Percentiles rank a stretch among this genome's conserved stretches.
phyloP scores from a whole-genome alignment of 2,113 vertebrate species.

The Emydocephalus ijimae region DNA sequence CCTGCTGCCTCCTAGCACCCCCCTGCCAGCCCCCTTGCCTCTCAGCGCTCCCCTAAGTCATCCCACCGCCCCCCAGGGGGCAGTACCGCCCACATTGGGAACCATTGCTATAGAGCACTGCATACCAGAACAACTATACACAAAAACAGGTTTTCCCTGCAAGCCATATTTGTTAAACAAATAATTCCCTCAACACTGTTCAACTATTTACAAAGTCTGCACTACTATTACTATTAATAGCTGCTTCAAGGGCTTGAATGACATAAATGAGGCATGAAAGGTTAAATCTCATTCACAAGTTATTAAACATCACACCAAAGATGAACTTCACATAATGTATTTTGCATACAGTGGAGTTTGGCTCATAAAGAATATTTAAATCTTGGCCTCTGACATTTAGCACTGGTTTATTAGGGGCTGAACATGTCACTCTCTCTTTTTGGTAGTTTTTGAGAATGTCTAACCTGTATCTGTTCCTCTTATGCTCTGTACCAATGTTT shows the following conservation, averaged over 20 bases:
- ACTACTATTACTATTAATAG: background rate
- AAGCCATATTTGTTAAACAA: too few species aligned
- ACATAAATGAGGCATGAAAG: background rate
- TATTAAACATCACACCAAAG: background rate
- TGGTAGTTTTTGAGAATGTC: conserved; percentile 6
- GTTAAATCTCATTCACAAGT: background rate
- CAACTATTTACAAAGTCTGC: too few species aligned
- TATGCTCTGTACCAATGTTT: conserved; percentile 36
- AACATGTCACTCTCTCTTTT: conserved; percentile 17
- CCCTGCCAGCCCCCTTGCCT: too few species aligned
- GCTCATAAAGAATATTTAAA: background rate
- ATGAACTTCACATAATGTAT: background rate
- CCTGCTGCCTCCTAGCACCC: too few species aligned
- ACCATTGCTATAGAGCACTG: too few species aligned
- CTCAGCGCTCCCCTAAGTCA: too few species aligned
- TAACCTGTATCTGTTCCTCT: conserved; percentile 45
- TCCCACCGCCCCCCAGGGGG: too few species aligned
- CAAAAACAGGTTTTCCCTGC: too few species aligned
- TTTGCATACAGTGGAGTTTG: background rate
- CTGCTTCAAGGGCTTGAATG: background rate
- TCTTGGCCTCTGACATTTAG: background rate
- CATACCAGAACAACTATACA: too few species aligned
- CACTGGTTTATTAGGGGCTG: background rate
- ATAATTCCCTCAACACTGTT: too few species aligned
- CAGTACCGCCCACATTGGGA: too few species aligned